Base-by-base conservation (phyloP, 2,113 vertebrate genomes). In the Ammodytes marinus region DNA sequence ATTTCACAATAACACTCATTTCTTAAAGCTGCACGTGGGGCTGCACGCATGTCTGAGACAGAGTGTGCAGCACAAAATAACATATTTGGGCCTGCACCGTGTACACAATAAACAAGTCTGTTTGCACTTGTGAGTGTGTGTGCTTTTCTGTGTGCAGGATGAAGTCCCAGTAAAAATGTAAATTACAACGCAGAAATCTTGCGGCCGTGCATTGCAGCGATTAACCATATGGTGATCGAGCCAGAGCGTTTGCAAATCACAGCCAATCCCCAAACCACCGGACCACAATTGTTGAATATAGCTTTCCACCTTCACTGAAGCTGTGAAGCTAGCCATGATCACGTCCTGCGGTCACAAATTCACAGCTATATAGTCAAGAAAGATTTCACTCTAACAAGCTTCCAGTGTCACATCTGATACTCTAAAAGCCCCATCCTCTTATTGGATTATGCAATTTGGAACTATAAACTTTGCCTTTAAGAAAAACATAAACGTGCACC, bases 1-100 rank as follows among this genome's bases (percentile, higher is more conserved):
- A 17, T 53, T 80, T 78, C 86, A 85, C 87, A 86, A 89, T 92
- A 91, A 91, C 84, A 89, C 68, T 90, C 79, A 93, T 95, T 93
- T 93, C 76, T 81, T 59, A 69, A 63, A 84, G 81, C 69, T 87
- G 82, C 82, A 79, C 35, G 47, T 81, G 75, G 74, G 69, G 54
- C 66, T 77, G 50, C 65, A 74, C 17, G 65, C 73, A 27, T 40
- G 65, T 70, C 52, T 82, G 49, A 42, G 59, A 61, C 39, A 61
- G 39, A 15, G 19, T 69, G 65, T 74, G 59, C 49, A 11, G 66
- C 73, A 69, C 47, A 46, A 43, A 69, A 69, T 77, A 27, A 81
- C 71, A 50, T 53, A 49, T 53, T 59, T 47, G 14, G 65, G 37
- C 19, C 35, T 27, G 63, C 54, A 9, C 37, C 78, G 73, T 55